Evolutionary conservation across 2,888 invertebrate species (phyloP).

Genomic region (Loripinus fragilis): DNA sequence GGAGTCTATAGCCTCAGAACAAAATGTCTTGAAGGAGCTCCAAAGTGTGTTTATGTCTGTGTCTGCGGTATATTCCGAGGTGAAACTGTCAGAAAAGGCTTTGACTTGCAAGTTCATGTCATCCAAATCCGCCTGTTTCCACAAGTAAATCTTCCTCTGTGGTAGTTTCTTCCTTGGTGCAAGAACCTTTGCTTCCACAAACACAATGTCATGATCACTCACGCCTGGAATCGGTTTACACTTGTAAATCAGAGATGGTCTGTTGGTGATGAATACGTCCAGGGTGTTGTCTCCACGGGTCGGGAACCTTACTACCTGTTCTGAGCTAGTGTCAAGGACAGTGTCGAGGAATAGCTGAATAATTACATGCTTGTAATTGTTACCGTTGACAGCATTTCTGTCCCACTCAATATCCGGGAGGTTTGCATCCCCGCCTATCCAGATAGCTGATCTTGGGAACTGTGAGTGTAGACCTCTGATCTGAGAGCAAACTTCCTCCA

Average conservation of each 20-base stretch:
- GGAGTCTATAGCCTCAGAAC: too few species aligned
- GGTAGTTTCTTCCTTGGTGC: conserved; percentile 18
- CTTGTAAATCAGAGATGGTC: conserved; percentile 7
- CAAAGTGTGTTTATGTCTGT: neutral
- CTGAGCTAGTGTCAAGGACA: neutral
- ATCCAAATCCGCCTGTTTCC: too few species aligned
- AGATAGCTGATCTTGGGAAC: too few species aligned
- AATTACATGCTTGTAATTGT: neutral
- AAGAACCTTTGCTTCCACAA: neutral
- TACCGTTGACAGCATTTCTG: neutral
- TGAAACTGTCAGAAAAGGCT: too few species aligned
- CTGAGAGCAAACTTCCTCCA: too few species aligned
- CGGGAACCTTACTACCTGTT: conserved; percentile 32
- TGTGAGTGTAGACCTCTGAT: too few species aligned
- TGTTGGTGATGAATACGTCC: conserved; percentile 37
- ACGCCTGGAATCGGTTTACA: conserved; percentile 33
- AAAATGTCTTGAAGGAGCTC: too few species aligned
- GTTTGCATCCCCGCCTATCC: neutral
- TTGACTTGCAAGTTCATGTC: neutral
- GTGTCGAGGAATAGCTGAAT: neutral
- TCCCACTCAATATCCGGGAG: neutral
- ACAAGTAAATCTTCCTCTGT: too few species aligned
- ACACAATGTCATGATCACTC: conserved; percentile 38
- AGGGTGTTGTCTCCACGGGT: conserved; percentile 24
- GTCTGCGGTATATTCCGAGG: conserved; percentile 23